A percentile compares a stretch with the other conserved stretches of the same genome.
Conservation (phyloP, 2,113 vertebrate species). For the Lepisosteus oculatus region DNA sequence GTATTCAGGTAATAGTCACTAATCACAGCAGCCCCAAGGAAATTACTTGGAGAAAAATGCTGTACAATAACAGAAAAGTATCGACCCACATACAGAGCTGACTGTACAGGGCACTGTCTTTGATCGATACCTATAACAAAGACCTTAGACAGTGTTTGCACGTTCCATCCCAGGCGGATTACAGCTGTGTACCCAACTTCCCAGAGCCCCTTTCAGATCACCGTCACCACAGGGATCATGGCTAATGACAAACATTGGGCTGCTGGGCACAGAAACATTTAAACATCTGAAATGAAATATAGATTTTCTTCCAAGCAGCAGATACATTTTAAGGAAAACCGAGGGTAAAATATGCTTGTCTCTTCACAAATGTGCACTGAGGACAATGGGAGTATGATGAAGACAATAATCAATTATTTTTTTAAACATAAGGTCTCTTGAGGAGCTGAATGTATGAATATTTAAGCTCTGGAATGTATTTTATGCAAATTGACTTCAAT, state of each 20-base stretch:
- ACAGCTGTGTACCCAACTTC: not conserved
- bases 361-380: not conserved
- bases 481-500: too few species aligned
- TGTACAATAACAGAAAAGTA: slow-evolving; percentile 41
- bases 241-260: slow-evolving; percentile 64
- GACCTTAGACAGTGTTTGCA: slow-evolving; percentile 49
- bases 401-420: not conserved
- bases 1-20: too few species aligned
- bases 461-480: not conserved
- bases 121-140: slow-evolving; percentile 64
- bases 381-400: not conserved
- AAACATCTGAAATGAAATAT: slow-evolving; percentile 66
- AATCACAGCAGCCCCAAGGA: too few species aligned
- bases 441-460: not conserved
- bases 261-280: slow-evolving; percentile 60
- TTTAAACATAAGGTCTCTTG: not conserved
- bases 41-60: slow-evolving; percentile 32
- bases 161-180: slow-evolving; percentile 30
- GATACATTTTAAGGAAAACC: not conserved
- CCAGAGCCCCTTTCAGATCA: slow-evolving; percentile 12
- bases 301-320: slow-evolving; percentile 50
- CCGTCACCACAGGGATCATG: slow-evolving; percentile 41
- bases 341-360: not conserved
- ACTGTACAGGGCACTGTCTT: slow-evolving; percentile 14
- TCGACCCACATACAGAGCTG: slow-evolving; percentile 8